Base-by-base conservation (phyloP, 1,140 invertebrate species). In the Orussus abietinus region DNA sequence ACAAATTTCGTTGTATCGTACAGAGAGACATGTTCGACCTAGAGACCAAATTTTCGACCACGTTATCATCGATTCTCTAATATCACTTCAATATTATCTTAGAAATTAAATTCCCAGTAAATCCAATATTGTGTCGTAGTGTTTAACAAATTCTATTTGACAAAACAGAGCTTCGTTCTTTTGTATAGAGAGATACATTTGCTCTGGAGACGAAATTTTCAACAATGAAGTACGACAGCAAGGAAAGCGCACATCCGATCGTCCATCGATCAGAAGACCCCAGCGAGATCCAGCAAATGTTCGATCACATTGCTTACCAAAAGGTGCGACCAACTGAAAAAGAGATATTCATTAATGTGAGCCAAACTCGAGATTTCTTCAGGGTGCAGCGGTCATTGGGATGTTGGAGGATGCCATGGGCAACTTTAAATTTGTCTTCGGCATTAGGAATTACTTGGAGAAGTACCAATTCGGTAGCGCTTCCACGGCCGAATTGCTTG, bases 261-360 rank as follows among this genome's bases (percentile, higher is more conserved):
- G 80, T 90, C 11, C 83, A 86, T 57, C 74, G 74, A 3, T 86
- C 91, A 14, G 72, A 77, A 21, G 83, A 85, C 49, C 85, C 90
- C 0, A 81, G 88, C 59, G 80, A 95, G 70, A 93, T 94, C 33
- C 88, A 85, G 0, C 84, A 88, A 49, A 84, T 92, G 33, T 95
- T 95, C 65, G 92, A 95, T 72, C 65, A 74, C 0, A 93, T 95
- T 44, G 90, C 90, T 0, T 95, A 95, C 59, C 82, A 81, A 30
- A 95, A 96, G 77, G 86, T 87, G 74, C 48, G 38, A 28, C 13
- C 3, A 7, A 10, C 15, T 7, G 12, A 21, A 18, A 18, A 25
- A 19, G 15, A 9, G 10, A 10, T 12, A 34, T 18, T 4, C 7
- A 28, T 36, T 12, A 14, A 18, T 42, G 9, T 34, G 7, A 9